Percentiles rank a stretch among this genome's conserved stretches.
Evolutionary conservation across 2,113 vertebrate species (phyloP).

Genomic region (Nannospalax galili): DNA sequence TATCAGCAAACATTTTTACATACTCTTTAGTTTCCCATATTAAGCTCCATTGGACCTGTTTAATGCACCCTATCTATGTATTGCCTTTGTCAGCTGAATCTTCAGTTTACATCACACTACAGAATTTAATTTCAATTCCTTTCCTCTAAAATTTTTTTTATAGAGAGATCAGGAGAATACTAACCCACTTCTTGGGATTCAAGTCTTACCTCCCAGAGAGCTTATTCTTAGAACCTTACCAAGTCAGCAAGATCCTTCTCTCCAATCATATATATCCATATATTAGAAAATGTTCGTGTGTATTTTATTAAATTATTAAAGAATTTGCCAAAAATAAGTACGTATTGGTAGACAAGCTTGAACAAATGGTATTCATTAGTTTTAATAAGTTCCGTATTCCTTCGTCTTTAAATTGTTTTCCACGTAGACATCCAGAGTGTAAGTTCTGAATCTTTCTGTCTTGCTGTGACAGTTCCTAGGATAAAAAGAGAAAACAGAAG

Average conservation of each 20-base stretch:
- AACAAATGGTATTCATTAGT: conserved; percentile 52
- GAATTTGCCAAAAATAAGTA: conserved; percentile 39
- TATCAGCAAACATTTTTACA: neutral
- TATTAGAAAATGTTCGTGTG: conserved; percentile 6
- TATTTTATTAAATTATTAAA: conserved; percentile 58
- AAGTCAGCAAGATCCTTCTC: neutral
- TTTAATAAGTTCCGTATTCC: conserved; percentile 49
- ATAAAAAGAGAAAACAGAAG: neutral
- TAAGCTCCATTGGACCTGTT: neutral
- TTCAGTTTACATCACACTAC: neutral
- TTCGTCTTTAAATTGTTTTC: neutral
- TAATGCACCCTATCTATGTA: no score
- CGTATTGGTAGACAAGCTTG: neutral
- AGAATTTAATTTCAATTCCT: neutral
- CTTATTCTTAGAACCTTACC: conserved; percentile 9
- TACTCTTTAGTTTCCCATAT: neutral
- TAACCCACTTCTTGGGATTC: conserved; percentile 7
- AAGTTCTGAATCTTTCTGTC: neutral
- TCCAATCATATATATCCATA: neutral
- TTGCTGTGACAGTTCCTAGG: neutral
- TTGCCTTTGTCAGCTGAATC: neutral
- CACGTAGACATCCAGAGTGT: neutral
- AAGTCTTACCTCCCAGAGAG: conserved; percentile 6
- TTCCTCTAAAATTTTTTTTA: neutral
- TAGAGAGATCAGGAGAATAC: neutral